Evolutionary conservation across 1,140 invertebrate genomes (phyloP).

Genomic region (Ceratosolen solmsi): DNA sequence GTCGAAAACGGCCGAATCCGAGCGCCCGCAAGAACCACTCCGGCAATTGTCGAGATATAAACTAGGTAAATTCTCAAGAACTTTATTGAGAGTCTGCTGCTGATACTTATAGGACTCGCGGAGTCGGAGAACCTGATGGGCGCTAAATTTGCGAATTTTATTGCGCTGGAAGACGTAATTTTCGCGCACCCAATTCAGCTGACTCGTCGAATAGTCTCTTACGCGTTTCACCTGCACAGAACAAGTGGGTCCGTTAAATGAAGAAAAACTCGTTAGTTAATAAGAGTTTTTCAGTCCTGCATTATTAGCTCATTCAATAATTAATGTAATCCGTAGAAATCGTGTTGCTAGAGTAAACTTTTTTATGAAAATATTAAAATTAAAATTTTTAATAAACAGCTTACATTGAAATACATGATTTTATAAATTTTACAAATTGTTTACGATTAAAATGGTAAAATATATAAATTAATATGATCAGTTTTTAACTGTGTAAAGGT

Average conservation of each 20-base stretch:
- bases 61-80: slow-evolving; percentile 93
- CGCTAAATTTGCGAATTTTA: slow-evolving; percentile 94
- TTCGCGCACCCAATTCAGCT: slow-evolving; percentile 93
- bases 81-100: slow-evolving; percentile 94
- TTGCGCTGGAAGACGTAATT: slow-evolving; percentile 96
- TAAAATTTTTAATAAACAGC: too few species aligned
- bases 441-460: too few species aligned
- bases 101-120: slow-evolving; percentile 96
- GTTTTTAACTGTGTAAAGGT: too few species aligned
- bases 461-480: too few species aligned
- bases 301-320: too few species aligned
- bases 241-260: background rate
- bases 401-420: too few species aligned
- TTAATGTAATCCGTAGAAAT: too few species aligned
- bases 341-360: too few species aligned
- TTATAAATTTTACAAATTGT: too few species aligned
- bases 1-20: slow-evolving; percentile 85
- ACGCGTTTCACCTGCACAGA: slow-evolving; percentile 82
- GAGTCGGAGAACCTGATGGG: slow-evolving; percentile 89
- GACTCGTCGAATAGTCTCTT: slow-evolving; percentile 90
- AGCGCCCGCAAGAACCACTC: slow-evolving; percentile 86
- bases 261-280: background rate
- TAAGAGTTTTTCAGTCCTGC: too few species aligned
- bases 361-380: too few species aligned
- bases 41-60: slow-evolving; percentile 94